Evolutionary conservation across 92 coral and sea anemone species (phyloP).

Genomic region (Porites rus): DNA sequence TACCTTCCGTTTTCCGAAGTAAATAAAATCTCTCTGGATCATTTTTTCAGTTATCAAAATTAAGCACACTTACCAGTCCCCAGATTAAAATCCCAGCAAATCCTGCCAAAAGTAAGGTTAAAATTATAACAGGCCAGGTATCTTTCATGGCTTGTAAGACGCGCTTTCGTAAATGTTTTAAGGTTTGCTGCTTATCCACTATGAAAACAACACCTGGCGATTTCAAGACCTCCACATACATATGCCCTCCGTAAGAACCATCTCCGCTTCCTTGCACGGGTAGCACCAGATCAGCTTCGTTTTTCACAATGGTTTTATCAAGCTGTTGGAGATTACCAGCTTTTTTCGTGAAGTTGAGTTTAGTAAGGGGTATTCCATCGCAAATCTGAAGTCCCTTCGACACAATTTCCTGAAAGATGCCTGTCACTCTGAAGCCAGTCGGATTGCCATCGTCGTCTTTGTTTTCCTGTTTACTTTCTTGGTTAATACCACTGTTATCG

Average conservation of each 20-base stretch:
- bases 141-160: conserved; percentile 26
- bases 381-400: conserved; percentile 23
- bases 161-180: neutral
- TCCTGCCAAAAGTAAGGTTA: conserved; percentile 26
- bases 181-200: conserved; percentile 13
- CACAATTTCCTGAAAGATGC: conserved; percentile 28
- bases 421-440: neutral
- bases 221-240: conserved; percentile 28
- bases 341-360: neutral
- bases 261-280: conserved; percentile 31
- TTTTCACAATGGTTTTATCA: conserved; percentile 3
- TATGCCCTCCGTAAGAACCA: conserved; percentile 17
- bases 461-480: neutral
- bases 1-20: neutral
- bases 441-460: neutral
- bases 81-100: conserved; percentile 36
- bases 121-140: conserved; percentile 42
- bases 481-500: neutral
- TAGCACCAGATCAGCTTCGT: conserved; percentile 7
- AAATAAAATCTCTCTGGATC: neutral
- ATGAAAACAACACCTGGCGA: conserved; percentile 52
- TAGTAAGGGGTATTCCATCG: too few species aligned
- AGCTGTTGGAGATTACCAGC: conserved; percentile 4
- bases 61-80: conserved; percentile 29
- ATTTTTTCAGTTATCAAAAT: neutral